These are phyloP conservation scores for Drepana arcuata DNA, from an alignment of 1,140 invertebrate genomes.

Conservation along the genomic window DNA sequence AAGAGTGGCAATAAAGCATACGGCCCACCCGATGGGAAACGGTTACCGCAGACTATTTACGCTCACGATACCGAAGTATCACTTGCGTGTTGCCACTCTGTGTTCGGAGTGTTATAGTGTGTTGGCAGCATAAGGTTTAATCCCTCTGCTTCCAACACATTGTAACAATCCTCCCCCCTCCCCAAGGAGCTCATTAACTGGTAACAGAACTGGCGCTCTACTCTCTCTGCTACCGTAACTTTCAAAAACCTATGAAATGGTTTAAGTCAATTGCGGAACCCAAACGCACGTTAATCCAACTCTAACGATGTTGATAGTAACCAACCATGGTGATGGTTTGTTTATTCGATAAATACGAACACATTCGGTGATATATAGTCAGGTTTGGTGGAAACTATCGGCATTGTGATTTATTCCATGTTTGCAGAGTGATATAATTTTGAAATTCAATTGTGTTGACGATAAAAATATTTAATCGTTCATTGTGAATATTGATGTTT, in stretches of 20 bases:
- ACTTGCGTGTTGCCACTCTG: too few relatives aligned
- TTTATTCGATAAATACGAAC: constrained; percentile 39
- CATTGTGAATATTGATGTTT: not conserved
- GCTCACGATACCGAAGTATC: too few relatives aligned
- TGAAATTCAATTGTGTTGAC: not conserved
- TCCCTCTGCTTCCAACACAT: too few relatives aligned
- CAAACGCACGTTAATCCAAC: constrained; percentile 42
- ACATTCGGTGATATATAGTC: constrained; percentile 19
- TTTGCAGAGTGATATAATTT: not conserved
- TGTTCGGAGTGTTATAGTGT: too few relatives aligned
- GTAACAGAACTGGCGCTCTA: not conserved
- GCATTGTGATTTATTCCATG: too few relatives aligned
- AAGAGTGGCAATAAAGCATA: too few relatives aligned
- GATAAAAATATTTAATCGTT: not conserved
- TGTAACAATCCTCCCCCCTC: not conserved
- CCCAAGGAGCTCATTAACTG: not conserved
- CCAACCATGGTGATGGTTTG: constrained; percentile 18
- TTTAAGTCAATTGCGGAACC: constrained; percentile 6
- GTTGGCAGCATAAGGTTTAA: too few relatives aligned
- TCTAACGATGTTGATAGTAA: constrained; percentile 42
- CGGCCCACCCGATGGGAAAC: too few relatives aligned
- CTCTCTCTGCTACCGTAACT: not conserved
- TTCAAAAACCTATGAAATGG: constrained; percentile 1
- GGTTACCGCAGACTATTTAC: too few relatives aligned
- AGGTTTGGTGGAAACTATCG: constrained; percentile 14